Percentiles rank a stretch among this genome's conserved stretches.
These are phyloP conservation scores for Hemitrygon akajei DNA, from an alignment of 2,797 vertebrate species.

Conservation along the genomic window DNA sequence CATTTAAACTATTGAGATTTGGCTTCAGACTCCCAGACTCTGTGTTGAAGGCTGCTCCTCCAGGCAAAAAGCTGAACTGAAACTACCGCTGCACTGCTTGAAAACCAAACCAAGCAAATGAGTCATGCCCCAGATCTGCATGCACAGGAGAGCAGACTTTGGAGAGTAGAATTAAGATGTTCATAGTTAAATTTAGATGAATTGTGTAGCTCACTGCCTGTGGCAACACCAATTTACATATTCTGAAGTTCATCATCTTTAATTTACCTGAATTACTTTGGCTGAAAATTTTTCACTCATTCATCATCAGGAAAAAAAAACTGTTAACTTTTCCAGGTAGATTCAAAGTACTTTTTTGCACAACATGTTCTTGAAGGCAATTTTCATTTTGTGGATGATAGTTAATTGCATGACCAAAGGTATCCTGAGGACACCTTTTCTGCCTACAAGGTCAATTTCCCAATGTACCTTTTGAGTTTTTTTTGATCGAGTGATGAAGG, in stretches of 20 bases:
- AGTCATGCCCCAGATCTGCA: background rate
- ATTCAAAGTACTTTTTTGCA: background rate
- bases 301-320: conserved; percentile 8
- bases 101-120: background rate
- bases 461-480: background rate
- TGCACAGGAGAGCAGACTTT: background rate
- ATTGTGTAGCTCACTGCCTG: conserved; percentile 7
- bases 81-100: background rate
- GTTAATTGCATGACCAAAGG: background rate
- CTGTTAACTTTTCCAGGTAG: background rate
- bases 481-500: conserved; percentile 27
- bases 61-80: background rate
- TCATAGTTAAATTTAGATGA: conserved; percentile 30
- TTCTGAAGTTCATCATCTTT: conserved; percentile 30
- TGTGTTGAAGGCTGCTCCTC: background rate
- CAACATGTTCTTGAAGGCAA: background rate
- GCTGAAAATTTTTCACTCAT: background rate
- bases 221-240: conserved; percentile 21
- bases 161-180: conserved; percentile 32
- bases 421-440: background rate
- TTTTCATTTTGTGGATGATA: conserved; percentile 10
- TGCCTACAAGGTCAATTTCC: background rate
- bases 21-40: background rate
- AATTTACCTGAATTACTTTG: conserved; percentile 29
- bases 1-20: background rate